phyloP scores from a whole-genome alignment of 92 coral and sea anemone genomes.

The Plumapathes pennacea region DNA sequence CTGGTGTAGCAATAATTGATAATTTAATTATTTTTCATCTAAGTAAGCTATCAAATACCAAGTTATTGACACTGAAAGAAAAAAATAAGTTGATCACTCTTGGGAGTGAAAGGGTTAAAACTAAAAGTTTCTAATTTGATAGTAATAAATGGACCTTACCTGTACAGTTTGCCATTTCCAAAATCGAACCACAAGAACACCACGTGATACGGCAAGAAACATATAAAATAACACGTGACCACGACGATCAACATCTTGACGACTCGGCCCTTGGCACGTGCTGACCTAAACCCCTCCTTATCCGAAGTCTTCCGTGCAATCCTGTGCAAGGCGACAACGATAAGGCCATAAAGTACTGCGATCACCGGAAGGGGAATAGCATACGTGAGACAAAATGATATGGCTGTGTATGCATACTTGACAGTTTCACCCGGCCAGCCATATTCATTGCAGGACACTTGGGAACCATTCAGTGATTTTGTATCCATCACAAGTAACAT shows the following conservation, averaged over 20 bases:
- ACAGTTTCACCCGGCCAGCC: constrained; percentile 77
- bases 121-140: no score
- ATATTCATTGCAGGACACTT: constrained; percentile 44
- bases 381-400: constrained; percentile 81
- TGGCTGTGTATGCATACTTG: constrained; percentile 49
- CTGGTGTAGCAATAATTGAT: no score
- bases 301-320: constrained; percentile 73
- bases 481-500: constrained; percentile 61
- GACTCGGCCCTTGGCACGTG: constrained; percentile 89
- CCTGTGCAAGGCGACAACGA: constrained; percentile 71
- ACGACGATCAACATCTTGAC: constrained; percentile 84
- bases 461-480: background rate
- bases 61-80: no score
- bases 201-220: constrained; percentile 79
- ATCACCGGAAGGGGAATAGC: constrained; percentile 85
- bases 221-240: constrained; percentile 73
- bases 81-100: no score
- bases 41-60: no score
- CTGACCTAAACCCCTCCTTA: constrained; percentile 81
- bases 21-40: no score
- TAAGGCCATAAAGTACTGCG: constrained; percentile 69
- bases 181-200: constrained; percentile 72
- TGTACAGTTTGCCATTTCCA: constrained; percentile 57
- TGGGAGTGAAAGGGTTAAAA: no score
- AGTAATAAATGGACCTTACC: no score